Conservation (phyloP, 2,797 vertebrate species). For the Myotis vivesi region DNA sequence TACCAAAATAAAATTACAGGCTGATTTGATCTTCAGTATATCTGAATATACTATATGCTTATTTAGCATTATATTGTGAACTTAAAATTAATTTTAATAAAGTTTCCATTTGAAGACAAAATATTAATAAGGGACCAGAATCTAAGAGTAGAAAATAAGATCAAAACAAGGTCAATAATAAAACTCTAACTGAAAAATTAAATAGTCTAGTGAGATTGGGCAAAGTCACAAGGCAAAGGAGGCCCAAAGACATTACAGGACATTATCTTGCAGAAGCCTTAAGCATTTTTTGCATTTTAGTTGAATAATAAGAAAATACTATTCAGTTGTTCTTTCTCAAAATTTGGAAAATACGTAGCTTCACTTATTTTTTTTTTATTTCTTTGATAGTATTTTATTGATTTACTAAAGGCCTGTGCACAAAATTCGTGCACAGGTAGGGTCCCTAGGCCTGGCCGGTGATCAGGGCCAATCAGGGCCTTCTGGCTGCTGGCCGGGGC, state of each 20-base stretch:
- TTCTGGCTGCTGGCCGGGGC: too few relatives aligned
- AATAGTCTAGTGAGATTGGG: neutral
- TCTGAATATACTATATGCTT: neutral
- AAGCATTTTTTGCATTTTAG: neutral
- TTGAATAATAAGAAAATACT: neutral
- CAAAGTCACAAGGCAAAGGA: neutral
- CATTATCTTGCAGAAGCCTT: neutral
- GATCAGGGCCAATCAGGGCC: too few relatives aligned
- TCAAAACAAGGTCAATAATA: neutral
- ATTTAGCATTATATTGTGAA: neutral
- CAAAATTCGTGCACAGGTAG: too few relatives aligned
- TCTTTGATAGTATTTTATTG: neutral
- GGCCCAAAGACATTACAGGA: neutral
- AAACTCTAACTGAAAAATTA: slow-evolving; percentile 24
- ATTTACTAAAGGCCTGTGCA: neutral
- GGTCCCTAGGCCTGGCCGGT: too few relatives aligned
- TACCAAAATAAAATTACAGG: neutral
- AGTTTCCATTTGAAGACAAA: slow-evolving; percentile 16
- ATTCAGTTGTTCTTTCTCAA: neutral
- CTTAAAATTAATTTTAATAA: slow-evolving; percentile 47
- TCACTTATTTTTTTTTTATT: neutral
- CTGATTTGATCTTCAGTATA: neutral
- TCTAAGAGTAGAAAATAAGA: neutral
- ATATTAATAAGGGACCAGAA: neutral
- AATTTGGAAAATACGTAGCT: neutral